Conservation (phyloP, 2,888 invertebrate species). For the Zhuqinia jingwanae region DNA sequence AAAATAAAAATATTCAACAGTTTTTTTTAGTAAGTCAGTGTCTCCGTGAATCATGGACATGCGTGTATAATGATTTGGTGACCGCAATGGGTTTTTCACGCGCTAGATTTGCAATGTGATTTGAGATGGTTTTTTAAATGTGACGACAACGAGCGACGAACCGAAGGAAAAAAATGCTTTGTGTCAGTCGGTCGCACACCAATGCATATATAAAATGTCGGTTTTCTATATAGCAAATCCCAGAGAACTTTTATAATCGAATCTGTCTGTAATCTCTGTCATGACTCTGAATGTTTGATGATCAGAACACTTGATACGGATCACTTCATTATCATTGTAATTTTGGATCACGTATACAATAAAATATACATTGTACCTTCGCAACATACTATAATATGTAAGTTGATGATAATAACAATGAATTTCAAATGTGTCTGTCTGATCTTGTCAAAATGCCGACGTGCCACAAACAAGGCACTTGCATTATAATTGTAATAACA, state of each 20-base stretch:
- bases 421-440: constrained; percentile 37
- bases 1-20: no score
- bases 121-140: constrained; percentile 61
- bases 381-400: constrained; percentile 22
- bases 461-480: constrained; percentile 45
- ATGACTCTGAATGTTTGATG: constrained; percentile 42
- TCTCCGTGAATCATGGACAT: constrained; percentile 69
- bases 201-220: constrained; percentile 11
- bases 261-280: constrained; percentile 44
- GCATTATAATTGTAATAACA: no score
- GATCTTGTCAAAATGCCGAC: constrained; percentile 63
- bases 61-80: constrained; percentile 67
- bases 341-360: constrained; percentile 32
- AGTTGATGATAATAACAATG: constrained; percentile 19
- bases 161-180: constrained; percentile 37
- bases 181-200: background rate
- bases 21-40: no score
- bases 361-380: background rate
- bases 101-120: constrained; percentile 67
- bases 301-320: constrained; percentile 66
- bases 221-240: constrained; percentile 8
- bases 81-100: constrained; percentile 70
- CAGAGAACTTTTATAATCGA: constrained; percentile 32
- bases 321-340: constrained; percentile 69
- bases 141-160: constrained; percentile 48